Evolutionary conservation across 2,113 vertebrate species (phyloP).

Genomic region (Sander vitreus): DNA sequence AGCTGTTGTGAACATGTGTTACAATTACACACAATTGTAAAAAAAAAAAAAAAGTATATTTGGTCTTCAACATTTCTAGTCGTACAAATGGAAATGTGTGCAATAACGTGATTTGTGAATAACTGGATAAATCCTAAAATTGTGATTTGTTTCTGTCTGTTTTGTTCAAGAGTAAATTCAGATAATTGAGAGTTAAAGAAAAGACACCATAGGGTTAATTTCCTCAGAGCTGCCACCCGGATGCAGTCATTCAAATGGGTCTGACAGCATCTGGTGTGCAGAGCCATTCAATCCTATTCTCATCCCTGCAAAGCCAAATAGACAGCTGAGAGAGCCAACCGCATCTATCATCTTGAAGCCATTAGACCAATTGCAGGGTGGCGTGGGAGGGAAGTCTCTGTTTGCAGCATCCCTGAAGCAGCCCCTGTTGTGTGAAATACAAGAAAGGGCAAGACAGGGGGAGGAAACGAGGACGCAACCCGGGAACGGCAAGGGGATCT

Average conservation of each 20-base stretch:
- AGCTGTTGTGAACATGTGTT: background rate
- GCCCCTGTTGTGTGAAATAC: constrained; percentile 77
- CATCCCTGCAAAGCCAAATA: constrained; percentile 80
- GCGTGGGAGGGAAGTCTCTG: constrained; percentile 76
- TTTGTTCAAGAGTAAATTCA: background rate
- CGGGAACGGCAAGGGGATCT: constrained; percentile 52
- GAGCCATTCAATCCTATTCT: constrained; percentile 82
- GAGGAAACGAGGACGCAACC: constrained; percentile 45
- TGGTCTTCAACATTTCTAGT: background rate
- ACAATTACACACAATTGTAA: background rate
- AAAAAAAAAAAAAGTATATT: background rate
- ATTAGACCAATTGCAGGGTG: constrained; percentile 75
- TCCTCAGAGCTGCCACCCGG: constrained; percentile 77
- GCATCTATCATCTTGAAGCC: constrained; percentile 39
- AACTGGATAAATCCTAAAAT: constrained; percentile 9
- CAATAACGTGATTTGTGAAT: constrained; percentile 4
- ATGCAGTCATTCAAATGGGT: constrained; percentile 77
- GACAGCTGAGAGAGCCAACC: constrained; percentile 76
- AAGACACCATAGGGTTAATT: constrained; percentile 81
- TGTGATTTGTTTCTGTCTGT: background rate
- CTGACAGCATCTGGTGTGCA: constrained; percentile 81
- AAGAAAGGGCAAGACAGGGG: constrained; percentile 73
- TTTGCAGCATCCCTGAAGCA: constrained; percentile 82
- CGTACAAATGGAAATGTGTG: background rate
- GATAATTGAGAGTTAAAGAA: background rate